phyloP scores from a whole-genome alignment of 2,113 vertebrate genomes.

The Rhadina sibilatrix region DNA sequence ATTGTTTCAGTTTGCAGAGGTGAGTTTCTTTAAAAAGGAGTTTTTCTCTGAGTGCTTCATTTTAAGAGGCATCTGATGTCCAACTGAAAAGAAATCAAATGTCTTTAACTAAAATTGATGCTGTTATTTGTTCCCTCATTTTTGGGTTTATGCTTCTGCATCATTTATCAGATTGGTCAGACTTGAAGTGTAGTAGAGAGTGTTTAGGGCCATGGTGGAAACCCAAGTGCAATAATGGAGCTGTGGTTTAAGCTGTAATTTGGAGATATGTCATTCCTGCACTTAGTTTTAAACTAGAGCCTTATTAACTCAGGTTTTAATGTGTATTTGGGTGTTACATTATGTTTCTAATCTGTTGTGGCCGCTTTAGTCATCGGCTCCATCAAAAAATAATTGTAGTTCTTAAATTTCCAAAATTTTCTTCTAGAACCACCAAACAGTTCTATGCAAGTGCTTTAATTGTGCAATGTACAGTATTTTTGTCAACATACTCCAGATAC shows the following conservation, averaged over 20 bases:
- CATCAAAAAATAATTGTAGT: not conserved
- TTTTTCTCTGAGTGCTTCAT: not conserved
- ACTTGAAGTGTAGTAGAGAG: not conserved
- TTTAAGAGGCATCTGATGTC: not conserved
- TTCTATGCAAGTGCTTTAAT: not conserved
- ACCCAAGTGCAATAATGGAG: not conserved
- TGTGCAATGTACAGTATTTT: not conserved
- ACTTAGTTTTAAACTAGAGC: not conserved
- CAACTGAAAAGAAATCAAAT: not conserved
- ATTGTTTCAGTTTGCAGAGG: constrained; percentile 87
- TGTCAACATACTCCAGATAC: not conserved
- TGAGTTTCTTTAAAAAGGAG: constrained; percentile 28
- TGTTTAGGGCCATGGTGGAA: not conserved
- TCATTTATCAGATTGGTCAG: not conserved
- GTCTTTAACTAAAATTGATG: not conserved
- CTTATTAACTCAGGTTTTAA: not conserved
- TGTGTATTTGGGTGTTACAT: not conserved
- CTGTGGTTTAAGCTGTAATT: not conserved
- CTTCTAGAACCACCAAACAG: not conserved
- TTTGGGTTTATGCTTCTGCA: not conserved
- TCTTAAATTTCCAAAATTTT: not conserved
- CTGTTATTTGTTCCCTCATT: not conserved
- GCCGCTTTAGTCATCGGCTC: not conserved
- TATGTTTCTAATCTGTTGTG: not conserved
- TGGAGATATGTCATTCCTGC: not conserved